A percentile compares a stretch with the other conserved stretches of the same genome.
Evolutionary conservation across 2,888 invertebrate genomes (phyloP).

Genomic region (Drosophila seclusa): DNA sequence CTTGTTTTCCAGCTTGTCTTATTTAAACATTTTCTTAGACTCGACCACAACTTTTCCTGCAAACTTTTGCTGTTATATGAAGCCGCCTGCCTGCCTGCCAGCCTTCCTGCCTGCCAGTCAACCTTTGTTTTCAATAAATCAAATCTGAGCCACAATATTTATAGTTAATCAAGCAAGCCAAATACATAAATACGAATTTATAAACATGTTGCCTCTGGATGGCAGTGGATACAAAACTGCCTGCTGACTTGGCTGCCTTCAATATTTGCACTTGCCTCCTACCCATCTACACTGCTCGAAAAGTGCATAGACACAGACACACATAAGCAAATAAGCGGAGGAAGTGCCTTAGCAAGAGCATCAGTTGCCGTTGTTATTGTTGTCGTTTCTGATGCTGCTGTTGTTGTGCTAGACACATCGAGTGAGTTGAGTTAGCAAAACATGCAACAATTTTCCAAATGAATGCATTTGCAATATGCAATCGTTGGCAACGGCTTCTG

Average conservation of each 20-base stretch:
- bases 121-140: conserved; percentile 54
- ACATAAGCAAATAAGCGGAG: conserved; percentile 61
- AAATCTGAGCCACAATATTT: conserved; percentile 70
- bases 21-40: conserved; percentile 34
- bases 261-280: conserved; percentile 61
- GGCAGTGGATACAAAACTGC: conserved; percentile 29
- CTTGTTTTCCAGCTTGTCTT: conserved; percentile 24
- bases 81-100: conserved; percentile 7
- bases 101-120: not conserved
- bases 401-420: conserved; percentile 60
- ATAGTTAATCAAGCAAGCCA: conserved; percentile 78
- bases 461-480: conserved; percentile 78
- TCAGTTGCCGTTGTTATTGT: conserved; percentile 22
- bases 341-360: conserved; percentile 36
- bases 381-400: conserved; percentile 11
- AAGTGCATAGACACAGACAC: conserved; percentile 30
- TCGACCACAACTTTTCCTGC: conserved; percentile 33
- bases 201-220: conserved; percentile 66
- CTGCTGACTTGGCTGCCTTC: conserved; percentile 30
- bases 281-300: conserved; percentile 1
- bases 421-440: conserved; percentile 71
- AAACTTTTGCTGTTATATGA: conserved; percentile 45
- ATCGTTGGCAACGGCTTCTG: conserved; percentile 40
- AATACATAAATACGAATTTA: conserved; percentile 75
- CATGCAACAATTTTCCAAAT: conserved; percentile 82